Conservation (phyloP, 2,113 vertebrate species). For the Gobius niger region DNA sequence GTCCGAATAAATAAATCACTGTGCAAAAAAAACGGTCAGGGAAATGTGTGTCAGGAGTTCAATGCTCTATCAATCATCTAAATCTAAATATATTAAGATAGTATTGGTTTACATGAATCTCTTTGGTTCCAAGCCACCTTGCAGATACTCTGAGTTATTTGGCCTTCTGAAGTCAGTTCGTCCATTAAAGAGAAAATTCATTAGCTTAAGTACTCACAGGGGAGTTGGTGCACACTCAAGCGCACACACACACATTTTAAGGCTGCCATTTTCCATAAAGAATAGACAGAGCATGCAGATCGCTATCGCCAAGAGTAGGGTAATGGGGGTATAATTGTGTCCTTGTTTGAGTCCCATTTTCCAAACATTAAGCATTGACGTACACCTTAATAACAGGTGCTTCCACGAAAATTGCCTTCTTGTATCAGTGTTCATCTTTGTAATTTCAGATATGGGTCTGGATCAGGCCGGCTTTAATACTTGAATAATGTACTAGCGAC, state of each 20-base stretch:
- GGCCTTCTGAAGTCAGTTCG: constrained; percentile 44
- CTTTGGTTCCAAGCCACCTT: constrained; percentile 17
- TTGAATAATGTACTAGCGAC: background rate
- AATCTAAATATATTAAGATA: background rate
- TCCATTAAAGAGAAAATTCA: constrained; percentile 61
- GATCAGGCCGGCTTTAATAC: background rate
- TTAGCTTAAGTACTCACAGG: constrained; percentile 62
- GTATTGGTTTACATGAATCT: background rate
- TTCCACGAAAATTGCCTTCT: constrained; percentile 48
- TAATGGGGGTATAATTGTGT: constrained; percentile 25
- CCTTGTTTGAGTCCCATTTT: constrained; percentile 13
- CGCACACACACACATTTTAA: constrained; percentile 6
- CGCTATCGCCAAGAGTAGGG: constrained; percentile 15
- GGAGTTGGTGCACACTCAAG: constrained; percentile 35
- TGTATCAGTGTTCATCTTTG: constrained; percentile 8
- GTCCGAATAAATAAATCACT: too few species aligned
- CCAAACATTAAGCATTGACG: constrained; percentile 48
- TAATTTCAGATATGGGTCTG: background rate
- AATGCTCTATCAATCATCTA: too few species aligned
- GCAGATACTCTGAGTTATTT: constrained; percentile 27
- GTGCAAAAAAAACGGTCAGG: too few species aligned
- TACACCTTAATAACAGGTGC: constrained; percentile 50
- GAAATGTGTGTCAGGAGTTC: too few species aligned
- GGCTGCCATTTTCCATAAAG: constrained; percentile 39
- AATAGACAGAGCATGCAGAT: constrained; percentile 37